Conservation (phyloP, 2,113 vertebrate species). For the Oophaga pumilio region DNA sequence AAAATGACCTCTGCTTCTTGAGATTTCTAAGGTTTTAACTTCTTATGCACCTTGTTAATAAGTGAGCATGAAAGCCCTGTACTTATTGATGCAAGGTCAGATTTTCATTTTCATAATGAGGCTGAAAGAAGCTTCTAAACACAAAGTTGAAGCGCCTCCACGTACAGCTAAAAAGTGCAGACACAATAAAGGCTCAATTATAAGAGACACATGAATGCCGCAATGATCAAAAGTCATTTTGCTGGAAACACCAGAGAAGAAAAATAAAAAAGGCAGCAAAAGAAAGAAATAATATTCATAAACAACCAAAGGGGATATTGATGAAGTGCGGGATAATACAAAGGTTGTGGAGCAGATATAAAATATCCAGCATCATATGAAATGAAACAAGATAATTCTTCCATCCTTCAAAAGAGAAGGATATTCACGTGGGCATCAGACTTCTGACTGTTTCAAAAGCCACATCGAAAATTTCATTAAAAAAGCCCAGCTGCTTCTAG, state of each 20-base stretch:
- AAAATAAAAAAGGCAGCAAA: constrained; percentile 51
- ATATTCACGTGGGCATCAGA: constrained; percentile 72
- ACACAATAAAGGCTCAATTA: constrained; percentile 17
- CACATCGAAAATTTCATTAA: constrained; percentile 91
- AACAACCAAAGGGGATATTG: constrained; percentile 59
- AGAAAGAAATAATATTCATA: constrained; percentile 67
- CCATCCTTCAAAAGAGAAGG: constrained; percentile 69
- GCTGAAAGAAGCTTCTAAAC: constrained; percentile 35
- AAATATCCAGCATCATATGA: constrained; percentile 77
- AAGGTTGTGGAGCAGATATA: constrained; percentile 60
- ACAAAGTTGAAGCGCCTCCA: constrained; percentile 22
- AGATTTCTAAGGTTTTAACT: constrained; percentile 1
- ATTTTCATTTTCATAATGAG: constrained; percentile 39
- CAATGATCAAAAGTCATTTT: constrained; percentile 24
- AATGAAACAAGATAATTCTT: constrained; percentile 78
- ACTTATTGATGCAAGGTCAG: constrained; percentile 23
- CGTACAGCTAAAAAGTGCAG: constrained; percentile 11
- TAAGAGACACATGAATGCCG: constrained; percentile 1
- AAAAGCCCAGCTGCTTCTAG: constrained; percentile 89
- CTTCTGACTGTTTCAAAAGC: constrained; percentile 86
- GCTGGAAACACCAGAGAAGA: constrained; percentile 46
- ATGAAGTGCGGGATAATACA: constrained; percentile 31
- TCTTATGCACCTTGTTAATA: constrained; percentile 26
- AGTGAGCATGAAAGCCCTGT: background rate
- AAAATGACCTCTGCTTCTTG: constrained; percentile 27